Conservation (phyloP, 2,888 invertebrate genomes). For the Tachina fera region DNA sequence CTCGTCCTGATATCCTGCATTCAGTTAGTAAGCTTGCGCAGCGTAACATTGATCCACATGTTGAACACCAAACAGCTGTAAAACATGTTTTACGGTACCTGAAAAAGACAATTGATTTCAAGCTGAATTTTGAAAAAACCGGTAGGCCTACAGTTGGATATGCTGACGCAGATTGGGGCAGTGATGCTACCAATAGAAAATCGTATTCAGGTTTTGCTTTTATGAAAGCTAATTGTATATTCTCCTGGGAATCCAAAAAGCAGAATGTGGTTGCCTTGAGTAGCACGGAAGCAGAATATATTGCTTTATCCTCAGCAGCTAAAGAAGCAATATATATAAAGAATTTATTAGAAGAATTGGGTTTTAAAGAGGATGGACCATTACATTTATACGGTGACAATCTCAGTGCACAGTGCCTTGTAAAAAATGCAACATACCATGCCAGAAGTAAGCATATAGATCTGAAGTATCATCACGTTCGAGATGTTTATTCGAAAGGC, state of each 20-base stretch:
- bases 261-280: conserved; percentile 29
- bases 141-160: no score
- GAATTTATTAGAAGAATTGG: not conserved
- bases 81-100: conserved; percentile 53
- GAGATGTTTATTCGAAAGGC: not conserved
- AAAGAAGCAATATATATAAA: conserved; percentile 1
- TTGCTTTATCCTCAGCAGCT: not conserved
- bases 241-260: conserved; percentile 31
- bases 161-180: not conserved
- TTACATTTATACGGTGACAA: not conserved
- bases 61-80: conserved; percentile 14
- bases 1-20: conserved; percentile 59
- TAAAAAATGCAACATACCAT: not conserved
- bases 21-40: conserved; percentile 65
- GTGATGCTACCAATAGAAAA: not conserved
- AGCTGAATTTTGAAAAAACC: not conserved
- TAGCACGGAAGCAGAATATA: conserved; percentile 18
- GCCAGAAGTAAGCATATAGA: not conserved
- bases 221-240: conserved; percentile 26
- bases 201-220: conserved; percentile 12
- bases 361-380: not conserved
- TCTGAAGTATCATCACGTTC: not conserved
- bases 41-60: conserved; percentile 59
- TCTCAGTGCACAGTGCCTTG: not conserved
- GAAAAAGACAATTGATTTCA: conserved; percentile 23